A percentile compares a stretch with the other conserved stretches of the same genome.
Conservation (phyloP, 2,888 invertebrate species). For the Cerastis rubricosa region DNA sequence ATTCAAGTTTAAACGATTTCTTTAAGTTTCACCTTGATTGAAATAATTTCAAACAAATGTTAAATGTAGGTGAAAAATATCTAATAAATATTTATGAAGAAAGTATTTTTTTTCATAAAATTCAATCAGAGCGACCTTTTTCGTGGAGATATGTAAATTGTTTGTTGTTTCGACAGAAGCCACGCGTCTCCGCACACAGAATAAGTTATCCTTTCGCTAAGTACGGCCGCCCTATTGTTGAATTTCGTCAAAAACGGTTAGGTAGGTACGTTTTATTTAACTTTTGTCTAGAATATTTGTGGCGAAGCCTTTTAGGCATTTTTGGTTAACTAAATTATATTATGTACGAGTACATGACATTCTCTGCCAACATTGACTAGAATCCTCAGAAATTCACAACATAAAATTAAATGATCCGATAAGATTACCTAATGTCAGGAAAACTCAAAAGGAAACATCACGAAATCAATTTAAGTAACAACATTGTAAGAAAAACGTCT, state of each 20-base stretch:
- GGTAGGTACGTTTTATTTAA: constrained; percentile 31
- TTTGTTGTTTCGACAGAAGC: constrained; percentile 67
- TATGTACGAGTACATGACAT: constrained; percentile 3
- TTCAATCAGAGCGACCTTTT: constrained; percentile 67
- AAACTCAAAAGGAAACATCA: constrained; percentile 9
- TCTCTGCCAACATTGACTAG: background rate
- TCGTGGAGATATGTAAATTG: constrained; percentile 69
- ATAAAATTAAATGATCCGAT: constrained; percentile 13
- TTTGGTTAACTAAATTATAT: constrained; percentile 14
- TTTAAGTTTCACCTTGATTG: constrained; percentile 1
- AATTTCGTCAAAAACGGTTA: constrained; percentile 44
- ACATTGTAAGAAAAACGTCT: constrained; percentile 22
- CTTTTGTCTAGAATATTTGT: constrained; percentile 34
- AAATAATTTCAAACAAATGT: constrained; percentile 33
- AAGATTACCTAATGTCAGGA: constrained; percentile 15
- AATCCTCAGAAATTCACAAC: constrained; percentile 9
- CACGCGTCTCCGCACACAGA: constrained; percentile 55
- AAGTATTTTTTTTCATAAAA: constrained; percentile 60
- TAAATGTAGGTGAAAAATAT: constrained; percentile 55
- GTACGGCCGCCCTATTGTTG: constrained; percentile 42
- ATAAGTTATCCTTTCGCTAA: constrained; percentile 64
- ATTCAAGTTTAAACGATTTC: constrained; percentile 6
- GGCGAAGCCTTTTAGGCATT: constrained; percentile 19
- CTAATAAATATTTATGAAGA: constrained; percentile 66
- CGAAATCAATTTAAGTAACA: constrained; percentile 22